Evolutionary conservation across 2,113 vertebrate genomes (phyloP).

Genomic region (Willisornis vidua): DNA sequence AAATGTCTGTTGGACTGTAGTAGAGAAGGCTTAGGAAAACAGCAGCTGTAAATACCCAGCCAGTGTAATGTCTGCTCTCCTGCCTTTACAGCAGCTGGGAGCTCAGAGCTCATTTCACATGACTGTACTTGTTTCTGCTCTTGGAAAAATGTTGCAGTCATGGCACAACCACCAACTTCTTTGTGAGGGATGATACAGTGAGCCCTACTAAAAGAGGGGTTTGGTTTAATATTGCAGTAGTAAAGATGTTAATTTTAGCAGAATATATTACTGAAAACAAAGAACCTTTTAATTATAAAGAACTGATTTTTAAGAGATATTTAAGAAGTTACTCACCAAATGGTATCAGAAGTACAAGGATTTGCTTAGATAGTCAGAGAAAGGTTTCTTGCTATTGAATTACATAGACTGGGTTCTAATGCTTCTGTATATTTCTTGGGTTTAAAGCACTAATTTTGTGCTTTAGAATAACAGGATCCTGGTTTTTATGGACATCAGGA

Average conservation of each 20-base stretch:
- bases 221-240: background rate
- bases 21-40: background rate
- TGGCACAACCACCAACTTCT: background rate
- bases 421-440: background rate
- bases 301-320: background rate
- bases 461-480: background rate
- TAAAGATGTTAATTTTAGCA: background rate
- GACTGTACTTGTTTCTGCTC: conserved; percentile 19
- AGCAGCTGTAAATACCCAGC: background rate
- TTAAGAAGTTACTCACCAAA: background rate
- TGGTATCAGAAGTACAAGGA: background rate
- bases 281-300: background rate
- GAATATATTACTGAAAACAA: background rate
- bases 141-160: conserved; percentile 14
- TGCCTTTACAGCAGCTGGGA: background rate
- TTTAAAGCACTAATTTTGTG: background rate
- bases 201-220: background rate
- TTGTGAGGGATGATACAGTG: background rate
- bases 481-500: background rate
- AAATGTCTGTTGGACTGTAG: background rate
- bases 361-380: background rate
- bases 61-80: background rate
- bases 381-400: background rate
- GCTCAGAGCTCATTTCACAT: background rate
- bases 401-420: background rate